phyloP scores from a whole-genome alignment of 2,888 invertebrate genomes.

The Petrophora chlorosata region DNA sequence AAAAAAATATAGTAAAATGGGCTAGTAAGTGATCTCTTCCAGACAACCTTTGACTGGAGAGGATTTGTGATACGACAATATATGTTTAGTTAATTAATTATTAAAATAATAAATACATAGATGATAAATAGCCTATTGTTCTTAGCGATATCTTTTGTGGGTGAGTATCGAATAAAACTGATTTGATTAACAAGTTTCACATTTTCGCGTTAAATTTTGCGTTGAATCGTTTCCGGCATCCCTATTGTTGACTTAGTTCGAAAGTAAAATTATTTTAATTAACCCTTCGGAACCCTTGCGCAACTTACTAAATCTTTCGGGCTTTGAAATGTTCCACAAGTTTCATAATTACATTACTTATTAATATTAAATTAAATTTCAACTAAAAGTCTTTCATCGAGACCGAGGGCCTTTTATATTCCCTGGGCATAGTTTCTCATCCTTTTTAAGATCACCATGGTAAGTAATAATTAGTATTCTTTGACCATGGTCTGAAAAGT shows the following conservation, averaged over 20 bases:
- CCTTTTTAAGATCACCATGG: conserved; percentile 6
- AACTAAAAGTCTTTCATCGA: conserved; percentile 3
- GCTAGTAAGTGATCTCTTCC: too few relatives aligned
- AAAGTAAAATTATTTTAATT: conserved; percentile 29
- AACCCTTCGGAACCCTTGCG: conserved; percentile 23
- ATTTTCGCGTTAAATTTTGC: conserved; percentile 6
- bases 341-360: conserved; percentile 20
- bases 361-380: conserved; percentile 15
- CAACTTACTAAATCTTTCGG: conserved; percentile 23
- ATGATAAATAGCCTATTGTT: too few relatives aligned
- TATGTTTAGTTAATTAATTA: too few relatives aligned
- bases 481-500: too few relatives aligned
- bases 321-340: conserved; percentile 15
- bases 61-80: too few relatives aligned
- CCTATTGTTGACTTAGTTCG: conserved; percentile 21
- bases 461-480: too few relatives aligned
- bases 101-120: too few relatives aligned
- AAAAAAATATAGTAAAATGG: too few relatives aligned
- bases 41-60: too few relatives aligned
- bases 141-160: too few relatives aligned
- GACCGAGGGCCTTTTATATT: not conserved
- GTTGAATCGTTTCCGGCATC: conserved; percentile 14
- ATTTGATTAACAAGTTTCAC: conserved; percentile 1
- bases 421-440: not conserved
- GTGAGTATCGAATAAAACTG: conserved; percentile 1